Conservation (phyloP, 2,888 invertebrate genomes). For the Agonopterix arenella region DNA sequence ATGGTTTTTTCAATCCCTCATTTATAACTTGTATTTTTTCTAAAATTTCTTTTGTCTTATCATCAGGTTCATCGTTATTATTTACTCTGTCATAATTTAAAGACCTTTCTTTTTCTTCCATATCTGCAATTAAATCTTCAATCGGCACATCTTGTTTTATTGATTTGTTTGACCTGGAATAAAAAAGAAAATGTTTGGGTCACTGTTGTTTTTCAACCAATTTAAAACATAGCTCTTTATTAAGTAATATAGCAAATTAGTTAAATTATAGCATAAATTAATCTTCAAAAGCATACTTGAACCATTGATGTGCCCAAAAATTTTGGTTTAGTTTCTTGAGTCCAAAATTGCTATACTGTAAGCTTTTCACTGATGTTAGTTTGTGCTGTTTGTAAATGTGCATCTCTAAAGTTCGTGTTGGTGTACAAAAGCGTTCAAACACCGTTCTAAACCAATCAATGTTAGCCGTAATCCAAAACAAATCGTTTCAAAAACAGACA, state of each 20-base stretch:
- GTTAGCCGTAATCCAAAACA: background rate
- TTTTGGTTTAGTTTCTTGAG: constrained; percentile 9
- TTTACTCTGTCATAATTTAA: constrained; percentile 26
- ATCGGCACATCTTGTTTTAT: constrained; percentile 10
- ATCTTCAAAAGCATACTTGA: constrained; percentile 57
- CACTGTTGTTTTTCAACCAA: background rate
- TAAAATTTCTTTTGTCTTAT: constrained; percentile 58
- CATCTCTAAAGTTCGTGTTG: background rate
- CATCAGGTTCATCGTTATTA: constrained; percentile 23
- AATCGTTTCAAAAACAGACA: background rate
- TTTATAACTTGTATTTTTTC: constrained; percentile 76
- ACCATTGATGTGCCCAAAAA: constrained; percentile 30
- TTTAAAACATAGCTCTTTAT: constrained; percentile 8
- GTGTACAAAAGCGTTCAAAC: constrained; percentile 2
- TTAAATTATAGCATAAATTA: constrained; percentile 25
- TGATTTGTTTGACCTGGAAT: constrained; percentile 34
- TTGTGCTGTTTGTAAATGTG: constrained; percentile 7
- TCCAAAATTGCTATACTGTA: constrained; percentile 8
- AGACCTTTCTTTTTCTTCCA: constrained; percentile 31
- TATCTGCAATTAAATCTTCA: background rate
- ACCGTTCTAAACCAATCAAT: background rate
- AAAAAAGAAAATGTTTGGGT: constrained; percentile 16
- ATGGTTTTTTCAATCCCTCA: constrained; percentile 53
- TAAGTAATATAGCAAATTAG: constrained; percentile 13
- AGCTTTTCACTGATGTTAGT: constrained; percentile 10